These are phyloP conservation scores for Cybosia mesomella DNA, from an alignment of 2,888 invertebrate species.

Conservation along the genomic window DNA sequence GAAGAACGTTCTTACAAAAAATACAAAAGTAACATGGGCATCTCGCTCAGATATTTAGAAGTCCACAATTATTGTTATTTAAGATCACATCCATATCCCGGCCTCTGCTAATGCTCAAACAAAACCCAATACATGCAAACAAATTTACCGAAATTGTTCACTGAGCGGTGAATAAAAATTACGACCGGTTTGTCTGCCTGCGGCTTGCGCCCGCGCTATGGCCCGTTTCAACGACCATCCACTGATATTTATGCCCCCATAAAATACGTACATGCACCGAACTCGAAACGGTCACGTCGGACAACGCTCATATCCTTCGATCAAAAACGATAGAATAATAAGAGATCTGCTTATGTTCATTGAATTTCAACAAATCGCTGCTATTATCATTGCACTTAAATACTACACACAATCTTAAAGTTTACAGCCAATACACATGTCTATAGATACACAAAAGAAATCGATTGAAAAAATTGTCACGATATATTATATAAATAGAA, in stretches of 20 bases:
- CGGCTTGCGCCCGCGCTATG: slow-evolving; percentile 58
- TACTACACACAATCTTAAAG: slow-evolving; percentile 39
- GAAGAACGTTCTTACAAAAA: slow-evolving; percentile 52
- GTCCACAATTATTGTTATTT: slow-evolving; percentile 73
- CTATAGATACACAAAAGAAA: slow-evolving; percentile 46
- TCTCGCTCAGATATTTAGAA: slow-evolving; percentile 50
- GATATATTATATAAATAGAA: no score
- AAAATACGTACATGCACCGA: slow-evolving; percentile 77
- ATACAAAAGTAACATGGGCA: slow-evolving; percentile 45
- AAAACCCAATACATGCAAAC: slow-evolving; percentile 80
- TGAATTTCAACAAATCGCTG: slow-evolving; percentile 43
- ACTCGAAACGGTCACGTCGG: slow-evolving; percentile 59
- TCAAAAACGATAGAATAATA: slow-evolving; percentile 73
- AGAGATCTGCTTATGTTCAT: slow-evolving; percentile 56
- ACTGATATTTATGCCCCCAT: slow-evolving; percentile 79
- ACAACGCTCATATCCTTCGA: slow-evolving; percentile 67
- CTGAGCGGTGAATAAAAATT: slow-evolving; percentile 75
- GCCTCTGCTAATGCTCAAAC: slow-evolving; percentile 75
- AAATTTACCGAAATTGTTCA: slow-evolving; percentile 83
- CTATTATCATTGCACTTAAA: slow-evolving; percentile 46
- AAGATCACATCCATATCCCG: slow-evolving; percentile 74
- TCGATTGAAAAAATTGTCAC: no score
- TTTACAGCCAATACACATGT: slow-evolving; percentile 42
- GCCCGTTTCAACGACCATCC: slow-evolving; percentile 58
- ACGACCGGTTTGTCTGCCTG: slow-evolving; percentile 72